Evolutionary conservation across 2,888 invertebrate genomes (phyloP), one percentile per base, ranked within the genome.

Genomic region (Lydus trimaculatus): DNA sequence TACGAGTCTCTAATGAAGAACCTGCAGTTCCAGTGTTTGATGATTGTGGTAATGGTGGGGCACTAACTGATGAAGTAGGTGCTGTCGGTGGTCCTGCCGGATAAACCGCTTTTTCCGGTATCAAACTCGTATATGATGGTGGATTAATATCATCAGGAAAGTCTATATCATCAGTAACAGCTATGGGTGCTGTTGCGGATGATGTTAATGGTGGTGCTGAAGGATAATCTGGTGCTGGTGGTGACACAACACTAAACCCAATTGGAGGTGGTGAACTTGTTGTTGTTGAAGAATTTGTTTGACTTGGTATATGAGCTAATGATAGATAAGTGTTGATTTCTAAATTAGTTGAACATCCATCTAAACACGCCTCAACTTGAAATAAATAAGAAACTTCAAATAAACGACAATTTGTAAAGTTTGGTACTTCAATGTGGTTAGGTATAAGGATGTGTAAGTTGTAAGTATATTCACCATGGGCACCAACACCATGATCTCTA

Each of bases 381-480:
- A 79, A 31, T 20, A 39, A 60, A 43, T 71, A 72, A 52, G 63
- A 58, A 28, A 68, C 69, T 3, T 66, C 65, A 20, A 79, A 79
- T 15, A 79, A 64, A n/a, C 25, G 63, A 33, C 73, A 73, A 15
- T 66, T 52, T 20, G 48, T 63, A 33, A 79, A 76, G 63, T 80
- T 79, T 15, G 78, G 78, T 31, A 74, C 68, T 17, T 68, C 58
- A 11, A 68, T 28, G 28, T 73, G 36, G 6, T 31, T 31, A n/a
- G 80, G 79, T 56, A 80, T 76, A 9, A 61, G 64, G 28, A 80
- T 60, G 20, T 64, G 65, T 13, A 79, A 64, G 17, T 75, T 70
- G 64, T 76, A 80, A 4, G 73, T 73, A 64, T 75, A 72, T 59
- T 80, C 76, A 0, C 79, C 78, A 64, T 79, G 79, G 1, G 78